Evolutionary conservation across 2,113 vertebrate species (phyloP), one percentile per base, ranked within the genome.

Genomic region (Boulengeromyrus knoepffleri): DNA sequence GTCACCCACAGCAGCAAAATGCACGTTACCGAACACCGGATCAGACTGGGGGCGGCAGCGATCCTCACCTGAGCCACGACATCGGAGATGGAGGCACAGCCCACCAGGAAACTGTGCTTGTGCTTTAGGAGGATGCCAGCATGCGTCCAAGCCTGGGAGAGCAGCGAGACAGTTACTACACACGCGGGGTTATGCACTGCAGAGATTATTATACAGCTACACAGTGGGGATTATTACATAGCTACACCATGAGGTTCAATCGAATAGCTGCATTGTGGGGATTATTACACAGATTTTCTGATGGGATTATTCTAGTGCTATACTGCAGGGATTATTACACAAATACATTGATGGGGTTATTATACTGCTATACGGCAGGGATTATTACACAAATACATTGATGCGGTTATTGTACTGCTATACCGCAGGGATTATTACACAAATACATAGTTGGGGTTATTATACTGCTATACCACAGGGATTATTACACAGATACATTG

Each of bases 91-190:
- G 99, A 99, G 91, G 99, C 98, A 85, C 97, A 99, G 92, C 98
- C 99, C 24, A 99, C 99, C 2, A 99, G 96, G 93, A 99, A 97
- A 89, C 99, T 99, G 96, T 97, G 97, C 87, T 99, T 99, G 95
- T 99, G 98, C 96, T 99, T 99, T 70, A 99, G 95, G 74, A 99
- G 97, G 92, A 99, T 99, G 90, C 99, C 99, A 90, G 98, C 97
- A 89, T 99, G 99, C 91, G 99, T 99, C 99, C 99, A 99, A 0
- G 98, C 98, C 99, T 99, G 92, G 45, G 91, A 39, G 1, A 70
- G n/a, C 31, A 77, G 70, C 0, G 15, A 39, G 1, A 36, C 70
- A 39, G 70, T 77, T 39, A 77, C 70, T 77, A 31, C 13, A 39
- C 31, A 39, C 12, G 36, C 10, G 0, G 12, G 13, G 31, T 77